Conservation (phyloP, 2,888 invertebrate species). For the Noctua janthina region DNA sequence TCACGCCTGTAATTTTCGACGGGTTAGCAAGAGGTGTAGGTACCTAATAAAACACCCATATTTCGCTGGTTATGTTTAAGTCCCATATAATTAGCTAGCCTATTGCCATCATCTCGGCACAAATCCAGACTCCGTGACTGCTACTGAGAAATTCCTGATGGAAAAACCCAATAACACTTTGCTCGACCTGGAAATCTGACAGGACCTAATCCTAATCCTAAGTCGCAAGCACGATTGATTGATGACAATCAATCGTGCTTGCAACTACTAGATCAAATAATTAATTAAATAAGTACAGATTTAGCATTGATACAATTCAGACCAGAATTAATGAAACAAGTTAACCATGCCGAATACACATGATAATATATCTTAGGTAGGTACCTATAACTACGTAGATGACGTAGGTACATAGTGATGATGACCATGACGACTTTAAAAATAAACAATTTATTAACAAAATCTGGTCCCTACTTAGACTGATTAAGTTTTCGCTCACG, state of each 20-base stretch:
- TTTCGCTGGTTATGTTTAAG: not conserved
- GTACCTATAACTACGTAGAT: not conserved
- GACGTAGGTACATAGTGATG: constrained; percentile 15
- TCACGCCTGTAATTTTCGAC: not conserved
- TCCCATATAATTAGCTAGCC: not conserved
- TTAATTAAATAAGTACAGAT: not conserved
- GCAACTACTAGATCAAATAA: not conserved
- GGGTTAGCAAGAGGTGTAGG: not conserved
- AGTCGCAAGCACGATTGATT: too few relatives aligned
- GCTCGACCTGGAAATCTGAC: not conserved
- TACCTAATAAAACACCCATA: not conserved
- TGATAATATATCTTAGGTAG: not conserved
- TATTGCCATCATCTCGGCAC: not conserved
- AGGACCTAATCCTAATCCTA: not conserved
- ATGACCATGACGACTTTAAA: not conserved
- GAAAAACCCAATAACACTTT: not conserved
- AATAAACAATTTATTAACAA: not conserved
- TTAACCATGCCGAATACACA: not conserved
- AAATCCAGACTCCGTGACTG: not conserved
- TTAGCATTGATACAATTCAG: not conserved
- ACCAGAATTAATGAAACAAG: not conserved
- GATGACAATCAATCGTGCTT: not conserved
- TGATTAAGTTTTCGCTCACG: not conserved
- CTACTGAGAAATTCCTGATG: not conserved
- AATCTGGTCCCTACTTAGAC: not conserved